Evolutionary conservation across 2,113 vertebrate genomes (phyloP).

Genomic region (Grallaria varia): DNA sequence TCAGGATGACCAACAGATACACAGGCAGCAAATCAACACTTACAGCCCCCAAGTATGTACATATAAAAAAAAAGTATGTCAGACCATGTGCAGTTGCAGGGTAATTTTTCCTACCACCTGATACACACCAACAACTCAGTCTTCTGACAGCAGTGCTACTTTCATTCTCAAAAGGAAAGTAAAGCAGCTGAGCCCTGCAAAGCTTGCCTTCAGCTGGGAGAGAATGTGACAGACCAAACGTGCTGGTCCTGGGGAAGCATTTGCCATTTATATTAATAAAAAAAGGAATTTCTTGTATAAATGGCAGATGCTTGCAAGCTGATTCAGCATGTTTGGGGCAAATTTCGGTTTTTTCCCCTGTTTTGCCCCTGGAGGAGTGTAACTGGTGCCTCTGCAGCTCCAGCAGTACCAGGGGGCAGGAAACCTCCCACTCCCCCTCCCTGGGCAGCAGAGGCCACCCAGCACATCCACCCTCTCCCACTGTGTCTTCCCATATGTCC

Average conservation of each 20-base stretch:
- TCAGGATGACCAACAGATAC: background rate
- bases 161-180: slow-evolving; percentile 64
- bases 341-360: background rate
- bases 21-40: background rate
- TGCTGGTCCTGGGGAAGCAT: background rate
- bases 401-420: background rate
- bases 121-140: background rate
- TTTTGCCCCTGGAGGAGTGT: background rate
- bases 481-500: background rate
- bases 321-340: background rate
- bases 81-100: background rate
- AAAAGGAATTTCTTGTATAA: background rate
- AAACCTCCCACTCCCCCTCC: background rate
- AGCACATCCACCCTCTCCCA: background rate
- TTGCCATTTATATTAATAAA: background rate
- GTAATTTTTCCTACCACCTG: slow-evolving; percentile 32
- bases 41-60: background rate
- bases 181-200: slow-evolving; percentile 38
- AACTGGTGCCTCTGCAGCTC: background rate
- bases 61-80: background rate
- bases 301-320: background rate
- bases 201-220: slow-evolving; percentile 5
- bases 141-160: slow-evolving; percentile 44
- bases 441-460: background rate
- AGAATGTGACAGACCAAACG: background rate